A percentile compares a stretch with the other conserved stretches of the same genome.
Conservation (phyloP, 2,113 vertebrate species). For the Xenotilapia leptura region DNA sequence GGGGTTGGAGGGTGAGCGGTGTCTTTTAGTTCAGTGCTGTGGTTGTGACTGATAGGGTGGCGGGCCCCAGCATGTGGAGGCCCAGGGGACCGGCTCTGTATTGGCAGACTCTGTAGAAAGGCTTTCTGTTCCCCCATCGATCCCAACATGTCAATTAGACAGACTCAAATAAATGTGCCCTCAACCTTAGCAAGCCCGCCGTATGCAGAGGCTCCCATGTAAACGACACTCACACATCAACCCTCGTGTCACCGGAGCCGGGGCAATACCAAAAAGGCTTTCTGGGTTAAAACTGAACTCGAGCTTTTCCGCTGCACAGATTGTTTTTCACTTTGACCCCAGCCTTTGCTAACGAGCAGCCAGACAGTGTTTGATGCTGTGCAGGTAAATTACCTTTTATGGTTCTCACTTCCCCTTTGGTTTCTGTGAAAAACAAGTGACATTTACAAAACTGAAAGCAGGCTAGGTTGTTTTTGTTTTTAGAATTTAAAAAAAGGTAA, state of each 20-base stretch:
- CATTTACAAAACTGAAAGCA: slow-evolving; percentile 2
- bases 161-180: slow-evolving; percentile 68
- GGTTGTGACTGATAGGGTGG: slow-evolving; percentile 65
- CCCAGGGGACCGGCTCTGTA: slow-evolving; percentile 55
- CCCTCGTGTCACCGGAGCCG: slow-evolving; percentile 41
- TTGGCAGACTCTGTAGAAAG: slow-evolving; percentile 58
- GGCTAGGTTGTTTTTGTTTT: slow-evolving; percentile 4
- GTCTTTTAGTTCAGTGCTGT: slow-evolving; percentile 49
- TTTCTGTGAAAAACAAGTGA: slow-evolving; percentile 6
- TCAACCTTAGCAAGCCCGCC: slow-evolving; percentile 35
- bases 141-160: slow-evolving; percentile 69
- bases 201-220: slow-evolving; percentile 39
- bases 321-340: slow-evolving; percentile 63
- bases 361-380: background rate
- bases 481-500: background rate
- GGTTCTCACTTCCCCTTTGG: background rate
- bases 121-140: slow-evolving; percentile 67
- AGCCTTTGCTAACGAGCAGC: background rate
- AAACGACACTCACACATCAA: slow-evolving; percentile 50
- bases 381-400: slow-evolving; percentile 13
- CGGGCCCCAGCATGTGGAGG: slow-evolving; percentile 27
- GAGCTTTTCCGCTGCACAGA: slow-evolving; percentile 52
- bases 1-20: background rate
- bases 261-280: slow-evolving; percentile 23
- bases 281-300: slow-evolving; percentile 38